Conservation (phyloP, 2,113 vertebrate species). For the Lycaon pictus region DNA sequence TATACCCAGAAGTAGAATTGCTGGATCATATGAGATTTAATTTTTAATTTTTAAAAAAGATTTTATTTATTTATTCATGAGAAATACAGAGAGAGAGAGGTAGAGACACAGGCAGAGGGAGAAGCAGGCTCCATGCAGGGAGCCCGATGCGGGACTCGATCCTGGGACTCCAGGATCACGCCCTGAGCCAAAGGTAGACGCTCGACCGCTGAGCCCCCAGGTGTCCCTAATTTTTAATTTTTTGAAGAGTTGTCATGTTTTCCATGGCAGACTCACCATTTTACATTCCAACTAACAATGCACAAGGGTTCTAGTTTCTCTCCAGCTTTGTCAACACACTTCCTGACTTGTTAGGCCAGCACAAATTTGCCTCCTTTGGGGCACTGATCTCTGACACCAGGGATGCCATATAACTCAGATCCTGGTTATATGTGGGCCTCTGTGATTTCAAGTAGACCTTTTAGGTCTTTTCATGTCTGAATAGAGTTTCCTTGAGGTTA, state of each 20-base stretch:
- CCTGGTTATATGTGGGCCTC: background rate
- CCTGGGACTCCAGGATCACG: no score
- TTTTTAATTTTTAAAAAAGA: background rate
- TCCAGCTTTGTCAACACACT: background rate
- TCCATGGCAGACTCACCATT: background rate
- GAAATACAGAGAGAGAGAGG: no score
- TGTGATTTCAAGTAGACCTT: background rate
- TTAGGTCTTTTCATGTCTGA: background rate
- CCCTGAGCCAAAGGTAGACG: no score
- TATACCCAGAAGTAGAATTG: background rate
- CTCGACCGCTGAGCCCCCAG: no score
- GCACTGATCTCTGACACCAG: background rate
- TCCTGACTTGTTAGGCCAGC: background rate
- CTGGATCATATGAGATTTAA: background rate
- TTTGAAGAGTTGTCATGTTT: background rate
- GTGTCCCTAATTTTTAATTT: background rate
- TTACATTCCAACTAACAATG: background rate
- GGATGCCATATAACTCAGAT: background rate
- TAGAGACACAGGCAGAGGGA: no score
- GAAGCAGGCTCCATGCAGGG: no score
- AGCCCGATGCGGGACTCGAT: no score
- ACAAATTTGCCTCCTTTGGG: background rate
- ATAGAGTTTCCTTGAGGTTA: background rate
- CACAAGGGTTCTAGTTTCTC: background rate
- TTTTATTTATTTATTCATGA: no score